Evolutionary conservation across 64 coral and sea anemone genomes (phyloP), one percentile per base, ranked within the genome.

Genomic region (Montipora cactus): DNA sequence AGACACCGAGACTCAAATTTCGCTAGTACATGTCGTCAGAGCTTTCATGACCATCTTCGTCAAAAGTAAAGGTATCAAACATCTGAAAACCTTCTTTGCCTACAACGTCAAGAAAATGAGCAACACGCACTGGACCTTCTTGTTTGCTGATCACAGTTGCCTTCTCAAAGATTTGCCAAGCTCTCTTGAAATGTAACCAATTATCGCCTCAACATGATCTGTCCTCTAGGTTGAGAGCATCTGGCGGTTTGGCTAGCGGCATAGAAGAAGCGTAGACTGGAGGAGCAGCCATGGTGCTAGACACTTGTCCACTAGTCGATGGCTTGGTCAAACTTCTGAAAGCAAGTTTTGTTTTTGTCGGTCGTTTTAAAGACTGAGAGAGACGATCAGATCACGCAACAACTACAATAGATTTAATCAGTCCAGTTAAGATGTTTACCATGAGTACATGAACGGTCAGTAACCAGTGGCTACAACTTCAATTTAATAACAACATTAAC

Each of bases 1-100:
- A 89, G 72, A 74, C 48, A 89, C 22, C 47, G 87, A 89, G 49
- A 89, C 76, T 89, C 87, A 76, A 76, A 89, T 89, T 89, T 89
- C 37, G 87, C 87, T 77, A 89, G 48, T 66, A 89, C 69, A 21
- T 77, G 66, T 89, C 59, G 72, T 89, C 87, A 76, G 87, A 49
- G 20, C 73, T 89, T 89, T 89, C 87, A 49, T 89, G 25, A 58
- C 51, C 59, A 76, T 51, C 49, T 89, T 89, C 87, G 52, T 74
- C 37, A 45, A 74, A 70, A 20, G 67, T 70, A 70, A 70, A 70
- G 13, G 67, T 70, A 20, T 70, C 67, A 19, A 70, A 70, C 67
- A 70, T 49, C 46, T 88, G 69, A 88, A 88, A 49, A 47, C 84
- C 84, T 74, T 87, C 84, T 87, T 44, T 87, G 72, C 84, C 84